phyloP scores from a whole-genome alignment of 2,797 vertebrate genomes.

The Rousettus madagascariensis region DNA sequence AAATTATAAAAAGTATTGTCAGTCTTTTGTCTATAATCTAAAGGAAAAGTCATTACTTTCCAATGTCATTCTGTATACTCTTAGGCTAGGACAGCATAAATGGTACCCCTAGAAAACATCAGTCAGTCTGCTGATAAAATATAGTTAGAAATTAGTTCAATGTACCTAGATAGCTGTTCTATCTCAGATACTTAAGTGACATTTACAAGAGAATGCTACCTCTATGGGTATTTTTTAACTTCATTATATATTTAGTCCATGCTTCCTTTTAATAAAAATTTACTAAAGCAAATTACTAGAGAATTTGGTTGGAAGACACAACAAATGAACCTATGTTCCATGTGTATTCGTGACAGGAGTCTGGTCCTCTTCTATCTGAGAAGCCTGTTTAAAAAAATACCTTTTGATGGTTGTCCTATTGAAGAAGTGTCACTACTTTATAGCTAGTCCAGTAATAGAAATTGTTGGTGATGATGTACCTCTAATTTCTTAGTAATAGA shows the following conservation, averaged over 20 bases:
- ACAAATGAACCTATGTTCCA: not conserved
- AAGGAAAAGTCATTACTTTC: not conserved
- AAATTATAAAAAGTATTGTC: not conserved
- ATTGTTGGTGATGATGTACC: not conserved
- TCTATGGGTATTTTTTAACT: not conserved
- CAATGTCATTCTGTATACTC: not conserved
- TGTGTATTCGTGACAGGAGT: not conserved
- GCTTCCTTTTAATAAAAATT: not conserved
- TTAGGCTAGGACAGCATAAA: not conserved
- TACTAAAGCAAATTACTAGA: conserved; percentile 8
- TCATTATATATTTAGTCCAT: not conserved
- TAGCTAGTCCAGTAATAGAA: not conserved
- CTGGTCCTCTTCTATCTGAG: not conserved
- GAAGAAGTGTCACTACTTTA: not conserved
- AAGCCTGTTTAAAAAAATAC: not conserved
- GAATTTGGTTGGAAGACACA: not conserved
- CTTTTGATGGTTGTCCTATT: not conserved
- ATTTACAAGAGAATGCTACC: not conserved
- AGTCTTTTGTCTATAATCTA: not conserved
- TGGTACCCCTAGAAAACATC: not conserved
- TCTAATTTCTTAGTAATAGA: conserved; percentile 22
- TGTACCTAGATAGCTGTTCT: not conserved
- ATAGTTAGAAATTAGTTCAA: not conserved
- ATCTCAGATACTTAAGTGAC: not conserved
- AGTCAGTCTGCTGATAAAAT: not conserved